Evolutionary conservation across 2,797 vertebrate genomes (phyloP), one percentile per base, ranked within the genome.

Genomic region (Tragopan temminckii): DNA sequence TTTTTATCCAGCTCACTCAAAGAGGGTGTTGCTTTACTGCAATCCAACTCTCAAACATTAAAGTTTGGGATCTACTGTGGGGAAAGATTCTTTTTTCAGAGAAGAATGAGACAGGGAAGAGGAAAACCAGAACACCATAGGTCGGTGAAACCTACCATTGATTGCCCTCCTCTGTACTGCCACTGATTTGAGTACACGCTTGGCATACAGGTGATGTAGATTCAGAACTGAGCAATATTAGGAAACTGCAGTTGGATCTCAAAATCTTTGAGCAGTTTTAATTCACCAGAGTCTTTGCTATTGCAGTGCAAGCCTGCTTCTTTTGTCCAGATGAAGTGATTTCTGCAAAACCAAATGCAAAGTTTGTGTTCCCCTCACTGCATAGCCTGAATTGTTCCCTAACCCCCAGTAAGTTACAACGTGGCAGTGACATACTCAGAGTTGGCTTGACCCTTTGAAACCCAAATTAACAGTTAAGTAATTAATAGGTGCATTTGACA

Each of bases 401-500:
- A 79, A 48, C 9, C 12, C 62, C 29, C 6, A 17, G n/a, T 42
- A 33, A 82, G 15, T 38, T 87, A 25, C 17, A 40, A 42, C 31
- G 74, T 4, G 82, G 42, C 27, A 59, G 33, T 7, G 7, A 33
- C 42, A n/a, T 23, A 58, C 42, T 59, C 36, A 38, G 89, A 75
- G 31, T 43, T 75, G 63, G 7, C 33, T 66, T 45, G 35, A 55
- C 13, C 31, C 83, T 95, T 89, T 88, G 43, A 90, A 94, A 88
- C 38, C 31, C 69, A 89, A 38, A 93, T 85, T 43, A 87, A 36
- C 23, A 40, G 38, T 20, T 4, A 4, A 66, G 46, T 52, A 66
- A 80, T 80, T 85, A 38, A 68, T 59, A 79, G 48, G 74, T 64
- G 25, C 23, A 11, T 95, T 83, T 83, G 82, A 58, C 3, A 8